Evolutionary conservation across 2,888 invertebrate genomes (phyloP), one percentile per base, ranked within the genome.

Genomic region (Pristionchus maxplancki): DNA sequence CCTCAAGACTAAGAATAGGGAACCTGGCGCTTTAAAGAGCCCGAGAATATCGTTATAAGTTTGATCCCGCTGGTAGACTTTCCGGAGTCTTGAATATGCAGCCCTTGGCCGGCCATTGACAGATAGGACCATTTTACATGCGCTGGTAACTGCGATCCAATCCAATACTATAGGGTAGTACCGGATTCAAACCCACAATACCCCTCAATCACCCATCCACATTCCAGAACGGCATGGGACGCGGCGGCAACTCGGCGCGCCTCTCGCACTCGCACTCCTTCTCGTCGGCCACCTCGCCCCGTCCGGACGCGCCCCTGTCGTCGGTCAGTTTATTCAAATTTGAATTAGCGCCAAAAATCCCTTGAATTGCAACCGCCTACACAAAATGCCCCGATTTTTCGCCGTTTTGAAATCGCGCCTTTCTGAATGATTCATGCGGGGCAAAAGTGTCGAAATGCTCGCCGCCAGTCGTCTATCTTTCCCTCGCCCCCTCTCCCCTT

Each of bases 251-350:
- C 34, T 50, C 82, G 37, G 82, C 82, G 31, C 82, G 82, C 44
- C 82, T 83, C 37, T 28, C 82, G 28, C 50, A 83, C 44, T 83
- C 82, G 24, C 82, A 85, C 48, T 85, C 85, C 58, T 85, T 85
- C 85, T 85, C 85, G 5, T 85, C 85, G 40, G 64, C 58, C 11
- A 64, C 85, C 31, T 85, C 85, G 0, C 85, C 85, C 0, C 40
- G 64, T 5, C 85, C 64, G 15, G 85, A 85, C 44, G 48, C 64
- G 85, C 62, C 64, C 37, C 85, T 85, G 40, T 48, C 44, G 40
- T 64, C 64, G 24, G 85, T 85, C 44, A 62, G 85, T 40, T 62
- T 24, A 17, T 67, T 67, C 34, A 17, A 67, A 74, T 78, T 78
- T 53, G 53, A 82, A 50, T 58, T 15, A 53, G 82, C 78, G 78